Percentiles rank a stretch among this genome's conserved stretches.
These are phyloP conservation scores for Collichthys lucidus DNA, from an alignment of 2,113 vertebrate species.

Conservation along the genomic window DNA sequence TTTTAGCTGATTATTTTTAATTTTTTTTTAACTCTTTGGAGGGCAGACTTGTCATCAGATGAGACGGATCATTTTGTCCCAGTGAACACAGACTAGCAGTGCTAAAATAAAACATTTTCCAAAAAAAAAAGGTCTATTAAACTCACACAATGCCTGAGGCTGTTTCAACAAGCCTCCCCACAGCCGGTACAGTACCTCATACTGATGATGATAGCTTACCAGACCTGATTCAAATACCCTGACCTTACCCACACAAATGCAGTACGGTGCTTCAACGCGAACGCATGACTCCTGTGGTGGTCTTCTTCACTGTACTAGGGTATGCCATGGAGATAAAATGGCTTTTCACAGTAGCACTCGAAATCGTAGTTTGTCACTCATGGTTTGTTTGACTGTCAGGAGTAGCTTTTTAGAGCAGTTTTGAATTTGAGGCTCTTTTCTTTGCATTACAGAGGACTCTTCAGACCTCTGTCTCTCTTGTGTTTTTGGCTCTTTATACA, in stretches of 20 bases:
- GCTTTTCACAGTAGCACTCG: conserved; percentile 66
- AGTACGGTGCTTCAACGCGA: conserved; percentile 56
- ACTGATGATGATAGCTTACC: conserved; percentile 63
- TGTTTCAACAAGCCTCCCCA: conserved; percentile 62
- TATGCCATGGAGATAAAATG: conserved; percentile 23
- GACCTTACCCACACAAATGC: conserved; percentile 49
- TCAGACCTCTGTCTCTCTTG: conserved; percentile 55
- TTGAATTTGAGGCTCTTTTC: conserved; percentile 52
- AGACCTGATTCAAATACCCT: conserved; percentile 52
- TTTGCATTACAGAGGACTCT: conserved; percentile 52
- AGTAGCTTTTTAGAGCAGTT: conserved; percentile 40
- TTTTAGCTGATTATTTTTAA: conserved; percentile 41
- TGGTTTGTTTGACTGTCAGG: conserved; percentile 50
- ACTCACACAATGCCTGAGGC: conserved; percentile 80
- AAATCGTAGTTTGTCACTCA: conserved; percentile 45
- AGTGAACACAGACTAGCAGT: conserved; percentile 75
- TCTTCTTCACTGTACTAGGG: conserved; percentile 46
- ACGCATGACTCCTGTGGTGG: conserved; percentile 40
- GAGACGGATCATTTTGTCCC: conserved; percentile 63
- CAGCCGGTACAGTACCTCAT: conserved; percentile 77
- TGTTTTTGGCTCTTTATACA: conserved; percentile 64
- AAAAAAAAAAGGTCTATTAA: conserved; percentile 68
- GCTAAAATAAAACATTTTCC: conserved; percentile 36
- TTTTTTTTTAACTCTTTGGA: conserved; percentile 24
- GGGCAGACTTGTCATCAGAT: conserved; percentile 60